A percentile compares a stretch with the other conserved stretches of the same genome.
Conservation (phyloP, 1,140 invertebrate genomes). For the Armadillidium nasatum region DNA sequence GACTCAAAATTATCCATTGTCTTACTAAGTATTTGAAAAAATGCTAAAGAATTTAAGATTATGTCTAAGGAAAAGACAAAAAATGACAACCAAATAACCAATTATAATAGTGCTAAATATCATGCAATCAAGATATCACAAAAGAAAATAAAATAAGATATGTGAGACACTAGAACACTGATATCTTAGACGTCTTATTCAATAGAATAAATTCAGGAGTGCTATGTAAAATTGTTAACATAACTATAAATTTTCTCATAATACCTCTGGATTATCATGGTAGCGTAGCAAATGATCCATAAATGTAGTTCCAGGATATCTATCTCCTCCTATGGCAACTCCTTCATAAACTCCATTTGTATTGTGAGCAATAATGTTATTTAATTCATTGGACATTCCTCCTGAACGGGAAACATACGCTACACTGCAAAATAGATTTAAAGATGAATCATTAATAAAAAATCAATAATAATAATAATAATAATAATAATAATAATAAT, state of each 20-base stretch:
- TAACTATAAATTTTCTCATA: neutral
- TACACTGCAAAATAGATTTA: conserved; percentile 61
- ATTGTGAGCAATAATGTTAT: conserved; percentile 95
- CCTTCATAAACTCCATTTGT: conserved; percentile 97
- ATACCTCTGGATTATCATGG: conserved; percentile 61
- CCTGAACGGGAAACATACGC: conserved; percentile 97
- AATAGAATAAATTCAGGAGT: too few species aligned
- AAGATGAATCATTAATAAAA: neutral
- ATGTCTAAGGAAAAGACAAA: too few species aligned
- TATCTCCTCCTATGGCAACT: conserved; percentile 98
- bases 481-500: neutral
- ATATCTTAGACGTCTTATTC: neutral
- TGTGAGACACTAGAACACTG: neutral
- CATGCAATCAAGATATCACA: too few species aligned
- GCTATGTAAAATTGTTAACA: too few species aligned
- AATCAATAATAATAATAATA: too few species aligned
- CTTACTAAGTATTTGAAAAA: too few species aligned
- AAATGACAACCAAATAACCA: too few species aligned
- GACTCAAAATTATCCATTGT: too few species aligned
- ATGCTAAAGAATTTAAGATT: too few species aligned
- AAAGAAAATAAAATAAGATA: too few species aligned
- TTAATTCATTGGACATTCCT: conserved; percentile 99
- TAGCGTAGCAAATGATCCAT: conserved; percentile 94
- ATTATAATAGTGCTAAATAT: too few species aligned
- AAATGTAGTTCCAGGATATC: conserved; percentile 97